Evolutionary conservation across 2,888 invertebrate genomes (phyloP).

Genomic region (Sarcophaga variegata): DNA sequence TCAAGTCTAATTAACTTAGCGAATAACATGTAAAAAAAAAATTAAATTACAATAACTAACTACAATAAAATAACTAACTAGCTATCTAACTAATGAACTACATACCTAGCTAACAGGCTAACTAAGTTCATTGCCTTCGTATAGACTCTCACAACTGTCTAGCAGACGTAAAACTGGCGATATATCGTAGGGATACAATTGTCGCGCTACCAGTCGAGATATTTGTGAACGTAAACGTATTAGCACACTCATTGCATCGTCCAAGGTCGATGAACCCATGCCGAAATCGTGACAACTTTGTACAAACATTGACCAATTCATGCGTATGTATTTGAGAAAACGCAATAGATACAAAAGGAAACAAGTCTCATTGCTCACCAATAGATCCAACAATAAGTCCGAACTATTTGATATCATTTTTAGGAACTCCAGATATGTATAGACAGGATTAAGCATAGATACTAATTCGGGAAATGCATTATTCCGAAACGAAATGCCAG

Average conservation of each 20-base stretch:
- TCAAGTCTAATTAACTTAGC: neutral
- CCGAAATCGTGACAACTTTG: conserved; percentile 87
- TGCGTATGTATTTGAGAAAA: conserved; percentile 91
- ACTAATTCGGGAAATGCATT: conserved; percentile 91
- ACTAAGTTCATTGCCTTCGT: conserved; percentile 92
- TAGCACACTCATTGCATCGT: conserved; percentile 92
- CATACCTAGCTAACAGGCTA: conserved; percentile 75
- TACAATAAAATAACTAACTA: conserved; percentile 35
- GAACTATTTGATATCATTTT: conserved; percentile 91
- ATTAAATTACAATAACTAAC: conserved; percentile 38
- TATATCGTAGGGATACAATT: conserved; percentile 94
- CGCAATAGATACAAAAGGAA: conserved; percentile 92
- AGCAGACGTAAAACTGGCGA: conserved; percentile 92
- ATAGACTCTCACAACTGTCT: conserved; percentile 92
- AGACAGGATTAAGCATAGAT: conserved; percentile 91
- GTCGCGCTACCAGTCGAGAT: conserved; percentile 90
- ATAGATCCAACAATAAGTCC: conserved; percentile 90
- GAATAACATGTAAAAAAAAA: conserved; percentile 14
- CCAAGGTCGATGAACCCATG: conserved; percentile 84
- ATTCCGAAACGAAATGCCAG: conserved; percentile 91
- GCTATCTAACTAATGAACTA: neutral
- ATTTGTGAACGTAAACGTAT: conserved; percentile 91
- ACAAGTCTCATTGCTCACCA: conserved; percentile 95
- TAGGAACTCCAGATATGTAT: conserved; percentile 93
- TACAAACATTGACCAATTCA: conserved; percentile 92